phyloP scores from a whole-genome alignment of 2,888 invertebrate species.

The Volucella zonaria region DNA sequence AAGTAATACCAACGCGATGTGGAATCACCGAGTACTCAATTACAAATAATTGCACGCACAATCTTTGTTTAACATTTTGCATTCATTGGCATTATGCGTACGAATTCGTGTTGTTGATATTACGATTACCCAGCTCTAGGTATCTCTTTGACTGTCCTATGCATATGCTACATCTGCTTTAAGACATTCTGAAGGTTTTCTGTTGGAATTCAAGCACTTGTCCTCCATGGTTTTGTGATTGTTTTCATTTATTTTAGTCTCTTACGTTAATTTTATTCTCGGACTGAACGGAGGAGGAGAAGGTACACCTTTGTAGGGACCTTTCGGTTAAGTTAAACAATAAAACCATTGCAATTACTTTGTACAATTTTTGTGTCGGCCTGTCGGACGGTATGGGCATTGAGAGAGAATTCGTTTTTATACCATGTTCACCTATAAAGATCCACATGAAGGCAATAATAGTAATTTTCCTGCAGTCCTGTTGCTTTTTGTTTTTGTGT shows the following conservation, averaged over 20 bases:
- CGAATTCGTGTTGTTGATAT: slow-evolving; percentile 63
- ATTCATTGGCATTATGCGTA: slow-evolving; percentile 71
- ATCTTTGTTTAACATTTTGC: slow-evolving; percentile 73
- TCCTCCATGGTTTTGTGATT: slow-evolving; percentile 25
- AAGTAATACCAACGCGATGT: slow-evolving; percentile 23
- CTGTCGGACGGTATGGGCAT: slow-evolving; percentile 43
- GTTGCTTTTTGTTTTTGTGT: slow-evolving; percentile 12
- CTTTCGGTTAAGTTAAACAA: slow-evolving; percentile 59
- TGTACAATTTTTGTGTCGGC: slow-evolving; percentile 42
- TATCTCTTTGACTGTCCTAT: neutral
- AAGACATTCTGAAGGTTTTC: slow-evolving; percentile 53
- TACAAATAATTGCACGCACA: slow-evolving; percentile 74
- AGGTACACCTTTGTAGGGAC: neutral
- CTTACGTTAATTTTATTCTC: slow-evolving; percentile 19
- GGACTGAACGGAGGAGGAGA: neutral
- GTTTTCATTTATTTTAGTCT: slow-evolving; percentile 6
- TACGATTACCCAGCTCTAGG: slow-evolving; percentile 1
- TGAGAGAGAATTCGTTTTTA: slow-evolving; percentile 28
- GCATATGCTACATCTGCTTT: slow-evolving; percentile 9
- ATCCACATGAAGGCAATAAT: slow-evolving; percentile 50
- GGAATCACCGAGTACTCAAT: slow-evolving; percentile 71
- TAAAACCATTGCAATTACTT: slow-evolving; percentile 64
- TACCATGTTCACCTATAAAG: slow-evolving; percentile 15
- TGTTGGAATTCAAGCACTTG: slow-evolving; percentile 63
- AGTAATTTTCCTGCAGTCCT: slow-evolving; percentile 47